Base-by-base conservation (phyloP, 2,888 invertebrate species). In the Andrena chrysosceles region DNA sequence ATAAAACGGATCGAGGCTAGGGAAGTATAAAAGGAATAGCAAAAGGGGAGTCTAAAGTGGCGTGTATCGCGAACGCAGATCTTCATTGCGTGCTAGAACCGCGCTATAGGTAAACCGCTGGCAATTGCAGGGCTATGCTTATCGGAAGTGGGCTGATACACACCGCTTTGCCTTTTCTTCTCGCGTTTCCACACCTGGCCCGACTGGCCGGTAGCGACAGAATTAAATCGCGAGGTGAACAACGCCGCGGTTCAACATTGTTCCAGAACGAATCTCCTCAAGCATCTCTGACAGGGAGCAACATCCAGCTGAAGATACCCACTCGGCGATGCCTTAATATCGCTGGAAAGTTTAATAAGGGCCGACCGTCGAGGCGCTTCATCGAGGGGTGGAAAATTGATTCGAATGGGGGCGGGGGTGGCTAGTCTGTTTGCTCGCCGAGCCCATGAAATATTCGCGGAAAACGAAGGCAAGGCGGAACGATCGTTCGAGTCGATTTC, bases 51-150 rank as follows among this genome's bases (percentile, higher is more conserved):
- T 85, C 67, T 86, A 87, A 88, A 83, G 86, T 72, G 77, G 78
- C 26, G n/a, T 26, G 13, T 87, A 88, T 87, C 87, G 64, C 2
- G 56, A 82, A 83, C 80, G 86, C 86, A 80, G 75, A 87, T 87
- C 87, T 86, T 62, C 75, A 66, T 87, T 85, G 88, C 88, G 87
- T 88, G 87, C 68, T 83, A 60, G 70, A 82, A 70, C 71, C 60
- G 42, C 29, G 62, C 66, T 77, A 86, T 73, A 81, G 75, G 68
- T 71, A 78, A 81, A 59, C 75, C 42, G 73, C 60, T 26, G 62
- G 72, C 84, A 77, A 86, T 81, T 78, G 78, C 68, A 59, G 69
- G 72, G 26, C 75, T 78, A 68, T 73, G 76, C 77, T 85, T 87
- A 87, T 83, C 85, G 81, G 76, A 73, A 85, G 54, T 54, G 72